phyloP scores from a whole-genome alignment of 1,140 invertebrate genomes.

The Mactra quadrangularis region DNA sequence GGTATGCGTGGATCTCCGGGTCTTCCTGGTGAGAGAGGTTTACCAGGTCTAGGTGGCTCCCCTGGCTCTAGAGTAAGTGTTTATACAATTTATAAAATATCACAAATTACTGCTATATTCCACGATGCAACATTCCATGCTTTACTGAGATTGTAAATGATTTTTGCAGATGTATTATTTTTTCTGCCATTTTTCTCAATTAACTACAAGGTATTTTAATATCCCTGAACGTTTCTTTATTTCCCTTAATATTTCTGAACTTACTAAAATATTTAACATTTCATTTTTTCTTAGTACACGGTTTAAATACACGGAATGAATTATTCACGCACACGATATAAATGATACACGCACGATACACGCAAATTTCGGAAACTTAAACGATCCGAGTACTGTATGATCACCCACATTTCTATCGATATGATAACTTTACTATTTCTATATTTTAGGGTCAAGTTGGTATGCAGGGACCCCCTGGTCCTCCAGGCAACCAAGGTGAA shows the following conservation, averaged over 20 bases:
- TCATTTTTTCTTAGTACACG: too few relatives aligned
- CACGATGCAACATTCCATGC: too few relatives aligned
- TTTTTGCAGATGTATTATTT: not conserved
- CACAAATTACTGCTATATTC: too few relatives aligned
- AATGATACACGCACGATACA: too few relatives aligned
- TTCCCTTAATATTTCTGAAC: too few relatives aligned
- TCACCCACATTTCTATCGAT: not conserved
- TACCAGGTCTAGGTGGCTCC: slow-evolving; percentile 68
- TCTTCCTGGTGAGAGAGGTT: slow-evolving; percentile 68
- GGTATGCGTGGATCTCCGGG: slow-evolving; percentile 72
- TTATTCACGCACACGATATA: too few relatives aligned
- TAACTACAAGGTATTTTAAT: too few relatives aligned
- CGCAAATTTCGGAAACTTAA: not conserved
- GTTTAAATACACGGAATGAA: too few relatives aligned
- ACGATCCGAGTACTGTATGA: not conserved
- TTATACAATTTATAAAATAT: not conserved
- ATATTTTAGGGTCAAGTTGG: slow-evolving; percentile 61
- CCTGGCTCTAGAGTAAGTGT: slow-evolving; percentile 71
- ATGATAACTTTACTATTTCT: slow-evolving; percentile 3
- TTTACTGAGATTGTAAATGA: too few relatives aligned
- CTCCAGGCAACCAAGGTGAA: slow-evolving; percentile 59
- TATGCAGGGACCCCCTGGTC: slow-evolving; percentile 58
- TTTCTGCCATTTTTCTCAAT: too few relatives aligned
- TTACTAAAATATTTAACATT: too few relatives aligned
- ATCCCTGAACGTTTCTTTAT: too few relatives aligned